Evolutionary conservation across 2,888 invertebrate species (phyloP).

Genomic region (Blastobasis adustella): DNA sequence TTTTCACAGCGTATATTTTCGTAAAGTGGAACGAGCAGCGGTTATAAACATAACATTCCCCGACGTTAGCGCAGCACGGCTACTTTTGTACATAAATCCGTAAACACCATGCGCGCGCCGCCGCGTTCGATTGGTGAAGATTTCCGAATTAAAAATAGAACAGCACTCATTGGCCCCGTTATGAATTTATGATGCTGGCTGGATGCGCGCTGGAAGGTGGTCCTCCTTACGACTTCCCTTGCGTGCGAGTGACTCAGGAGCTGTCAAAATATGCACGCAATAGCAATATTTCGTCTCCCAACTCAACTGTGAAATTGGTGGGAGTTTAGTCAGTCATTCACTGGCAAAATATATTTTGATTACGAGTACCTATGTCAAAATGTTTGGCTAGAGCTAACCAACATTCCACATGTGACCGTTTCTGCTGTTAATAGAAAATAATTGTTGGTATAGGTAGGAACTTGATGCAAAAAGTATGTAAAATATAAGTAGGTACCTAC

Average conservation of each 20-base stretch:
- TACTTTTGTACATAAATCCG: slow-evolving; percentile 39
- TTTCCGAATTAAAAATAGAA: slow-evolving; percentile 16
- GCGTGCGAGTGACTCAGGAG: background rate
- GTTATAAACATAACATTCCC: slow-evolving; percentile 41
- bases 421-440: too few relatives aligned
- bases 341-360: too few relatives aligned
- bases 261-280: too few relatives aligned
- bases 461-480: too few relatives aligned
- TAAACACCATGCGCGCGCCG: slow-evolving; percentile 13
- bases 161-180: slow-evolving; percentile 19
- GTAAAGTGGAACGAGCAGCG: slow-evolving; percentile 48
- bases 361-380: too few relatives aligned
- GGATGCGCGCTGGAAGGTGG: slow-evolving; percentile 1
- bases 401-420: too few relatives aligned
- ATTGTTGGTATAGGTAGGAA: too few relatives aligned
- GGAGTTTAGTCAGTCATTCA: background rate
- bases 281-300: too few relatives aligned
- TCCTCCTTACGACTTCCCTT: slow-evolving; percentile 1
- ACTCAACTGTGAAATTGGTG: too few relatives aligned
- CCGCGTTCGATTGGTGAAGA: slow-evolving; percentile 16
- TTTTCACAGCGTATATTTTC: slow-evolving; percentile 47
- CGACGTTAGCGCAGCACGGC: slow-evolving; percentile 17
- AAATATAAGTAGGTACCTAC: too few relatives aligned
- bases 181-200: slow-evolving; percentile 6
- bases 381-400: too few relatives aligned